Base-by-base conservation (phyloP, 2,888 invertebrate species). In the Nomada ruficornis region DNA sequence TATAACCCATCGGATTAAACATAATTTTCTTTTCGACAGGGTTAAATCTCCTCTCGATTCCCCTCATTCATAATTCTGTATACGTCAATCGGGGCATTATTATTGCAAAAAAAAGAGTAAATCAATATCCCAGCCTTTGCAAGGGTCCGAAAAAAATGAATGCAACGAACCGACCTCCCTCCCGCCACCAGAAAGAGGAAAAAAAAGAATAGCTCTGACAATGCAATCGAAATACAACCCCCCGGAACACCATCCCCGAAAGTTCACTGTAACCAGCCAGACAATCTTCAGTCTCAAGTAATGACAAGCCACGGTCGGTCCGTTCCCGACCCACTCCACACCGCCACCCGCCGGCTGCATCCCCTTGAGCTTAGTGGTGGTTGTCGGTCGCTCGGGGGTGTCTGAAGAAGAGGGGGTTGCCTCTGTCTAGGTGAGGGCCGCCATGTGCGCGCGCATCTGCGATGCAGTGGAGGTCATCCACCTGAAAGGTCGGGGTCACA, bases 401-500 rank as follows among this genome's bases (percentile, higher is more conserved):
- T 26, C n/a, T 7, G 47, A 57, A n/a, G 26, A 2, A 23, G 18
- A 26, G 50, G 55, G 77, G 68, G 55, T 20, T 23, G 68, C n/a
- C 68, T 55, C 42, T 65, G 91, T 89, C 90, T 89, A 88, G 89
- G 84, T 88, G 87, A 85, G 86, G 86, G 84, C 84, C 72, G 78
- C 13, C 47, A 80, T 52, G 67, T 90, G 91, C 92, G 93, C 91
- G 91, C 92, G 93, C 92, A 91, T 80, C 84, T 83, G 42, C 89
- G 92, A 88, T 92, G 94, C 93, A 93, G 93, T 93, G 93, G 94
- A 93, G 94, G 94, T 93, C 93, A 94, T 94, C 93, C 92, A 94
- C 94, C 93, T 93, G 93, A 93, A 94, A 94, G 94, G 94, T 94
- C 94, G 93, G 94, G 94, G 94, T 94, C 93, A 93, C 90, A 91